Evolutionary conservation across 2,797 vertebrate genomes (phyloP).

Genomic region (Poecilia picta): DNA sequence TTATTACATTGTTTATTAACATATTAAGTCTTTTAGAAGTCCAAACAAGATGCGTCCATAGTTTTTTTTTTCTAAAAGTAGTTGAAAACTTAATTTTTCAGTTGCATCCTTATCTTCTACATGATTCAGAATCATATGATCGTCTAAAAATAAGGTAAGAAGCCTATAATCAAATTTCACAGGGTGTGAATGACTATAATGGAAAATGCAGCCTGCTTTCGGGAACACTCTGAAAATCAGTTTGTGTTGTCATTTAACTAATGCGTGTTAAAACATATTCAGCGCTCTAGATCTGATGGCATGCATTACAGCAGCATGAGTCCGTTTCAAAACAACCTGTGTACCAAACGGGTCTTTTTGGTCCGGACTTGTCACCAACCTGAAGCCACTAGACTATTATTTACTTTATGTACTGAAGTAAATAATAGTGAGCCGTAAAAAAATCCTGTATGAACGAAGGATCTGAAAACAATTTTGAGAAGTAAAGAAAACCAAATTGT

Average conservation of each 20-base stretch:
- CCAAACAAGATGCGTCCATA: background rate
- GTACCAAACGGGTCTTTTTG: background rate
- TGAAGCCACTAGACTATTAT: no score
- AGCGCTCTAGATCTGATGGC: background rate
- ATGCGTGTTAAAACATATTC: background rate
- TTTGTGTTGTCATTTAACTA: background rate
- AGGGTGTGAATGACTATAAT: background rate
- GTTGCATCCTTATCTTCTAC: background rate
- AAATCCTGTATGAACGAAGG: background rate
- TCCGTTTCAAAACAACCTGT: slow-evolving; percentile 5
- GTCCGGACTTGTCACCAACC: background rate
- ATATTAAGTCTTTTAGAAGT: background rate
- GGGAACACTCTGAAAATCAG: background rate
- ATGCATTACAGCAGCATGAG: background rate
- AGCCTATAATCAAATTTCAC: background rate
- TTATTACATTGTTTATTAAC: background rate
- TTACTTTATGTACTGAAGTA: background rate
- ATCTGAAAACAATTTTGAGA: background rate
- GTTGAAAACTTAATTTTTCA: background rate
- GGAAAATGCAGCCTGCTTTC: background rate
- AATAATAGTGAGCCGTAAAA: background rate
- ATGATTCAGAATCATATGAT: background rate
- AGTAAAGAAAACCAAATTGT: background rate
- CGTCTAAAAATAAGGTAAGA: background rate
- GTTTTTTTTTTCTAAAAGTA: no score